Base-by-base conservation (phyloP, 23 tunicate genomes). In the Diplosoma virens region DNA sequence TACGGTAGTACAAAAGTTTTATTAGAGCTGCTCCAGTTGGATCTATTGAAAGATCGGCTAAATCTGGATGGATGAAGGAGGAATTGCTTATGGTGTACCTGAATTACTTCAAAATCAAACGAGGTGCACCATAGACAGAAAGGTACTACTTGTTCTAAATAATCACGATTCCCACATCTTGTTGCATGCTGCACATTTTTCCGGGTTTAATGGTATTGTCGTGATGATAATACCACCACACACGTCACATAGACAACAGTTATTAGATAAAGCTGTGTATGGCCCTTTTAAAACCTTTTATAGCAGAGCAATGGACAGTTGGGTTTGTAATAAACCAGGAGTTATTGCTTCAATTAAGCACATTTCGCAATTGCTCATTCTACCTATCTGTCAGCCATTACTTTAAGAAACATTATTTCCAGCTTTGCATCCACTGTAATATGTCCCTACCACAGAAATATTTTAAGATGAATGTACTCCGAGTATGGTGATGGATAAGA, bases 241-340 rank as follows among this genome's bases (percentile, higher is more conserved):
- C 29, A 46, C 68, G 5, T 71, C 77, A 11, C 77, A 71, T 22
- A 9, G 11, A 20, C 67, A 46, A 23, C 77, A 71, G 24, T 68
- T 68, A 11, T 21, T 71, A n/a, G 66, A 71, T 25, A 71, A 32
- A 71, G 22, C 67, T 37, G 77, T 71, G 9, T 71, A 22, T 71
- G 77, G 77, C 4, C 77, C 3, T 7, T 7, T 71, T 11, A 71
- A 71, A 21, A n/a, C 22, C 18, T 22, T 5, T 71, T 37, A 11
- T 17, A 71, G 26, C 26, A 7, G 24, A 58, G 65, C 65, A 20
- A 17, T 18, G 22, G 65, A 58, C 25, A 58, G 20, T n/a, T 58
- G 65, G 65, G 20, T 58, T 7, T 6, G 25, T 6, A 58, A n/a
- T 58, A 18, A 58, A 6, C 65, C 65, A 11, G 21, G 65, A 58